Evolutionary conservation across 2,888 invertebrate genomes (phyloP), one percentile per base, ranked within the genome.

Genomic region (Amphipyra berbera): DNA sequence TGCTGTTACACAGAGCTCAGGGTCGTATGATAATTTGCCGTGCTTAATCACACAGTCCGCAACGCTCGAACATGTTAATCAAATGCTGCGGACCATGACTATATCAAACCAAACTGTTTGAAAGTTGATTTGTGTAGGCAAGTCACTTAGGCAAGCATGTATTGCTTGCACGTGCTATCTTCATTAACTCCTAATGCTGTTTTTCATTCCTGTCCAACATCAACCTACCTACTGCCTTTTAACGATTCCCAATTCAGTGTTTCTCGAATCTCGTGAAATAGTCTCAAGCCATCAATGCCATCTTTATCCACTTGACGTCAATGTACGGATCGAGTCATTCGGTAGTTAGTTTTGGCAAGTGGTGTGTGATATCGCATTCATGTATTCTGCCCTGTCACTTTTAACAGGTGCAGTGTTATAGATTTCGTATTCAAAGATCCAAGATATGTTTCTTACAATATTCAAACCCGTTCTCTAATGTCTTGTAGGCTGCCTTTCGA

Each of bases 1-100:
- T 66, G 44, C 40, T 33, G 21, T 61, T 48, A 62, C 59, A 49
- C 47, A 56, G 56, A 55, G 47, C 63, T 53, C 75, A 79, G 78
- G 78, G 79, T 69, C 72, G 66, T 66, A 55, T 68, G 66, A 62
- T 77, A 72, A 79, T 77, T 49, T 52, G 45, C 52, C 52, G 50
- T 56, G 38, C 35, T 58, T 73, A 79, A 74, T 78, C 68, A 67
- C 46, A 73, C 57, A 53, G 53, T 53, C 46, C 40, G 66, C 48
- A 46, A 33, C 60, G 50, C 37, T 60, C 52, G 57, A 61, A 64
- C 68, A 68, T 66, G 68, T 66, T 75, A 73, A 78, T 73, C 73
- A 60, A 61, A 63, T 61, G 64, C 67, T 33, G 57, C 50, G 55
- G 46, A 62, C 74, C 80, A 56, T 79, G 64, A 75, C 80, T 40